Base-by-base conservation (phyloP, 30 jellyfish, hydroid and myxozoan genomes). In the Phacellophora camtschatica region DNA sequence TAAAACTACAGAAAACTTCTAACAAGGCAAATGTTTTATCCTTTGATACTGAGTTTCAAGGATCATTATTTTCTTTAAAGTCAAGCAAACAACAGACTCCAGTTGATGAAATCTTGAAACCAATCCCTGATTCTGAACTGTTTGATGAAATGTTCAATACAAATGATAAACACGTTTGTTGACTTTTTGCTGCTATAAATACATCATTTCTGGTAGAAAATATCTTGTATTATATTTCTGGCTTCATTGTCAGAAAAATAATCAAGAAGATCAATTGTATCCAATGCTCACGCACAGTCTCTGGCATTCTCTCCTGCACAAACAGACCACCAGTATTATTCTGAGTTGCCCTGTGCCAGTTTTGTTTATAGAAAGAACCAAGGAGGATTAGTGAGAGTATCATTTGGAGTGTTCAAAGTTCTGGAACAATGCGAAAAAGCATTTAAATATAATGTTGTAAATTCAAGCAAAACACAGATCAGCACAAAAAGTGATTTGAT, bases 21-120 rank as follows among this genome's bases (percentile, higher is more conserved):
- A 59, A n/a, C 16, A 59, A n/a, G 46, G 74, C 74, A 27, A n/a
- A 36, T 12, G 28, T n/a, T 31, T n/a, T n/a, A 22, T 23, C 74
- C 42, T n/a, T n/a, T 59, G 74, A n/a, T 31, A 24, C 28, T 31
- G 20, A 42, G 24, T 27, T 31, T 31, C 42, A 59, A n/a, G 74
- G 74, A 23, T 59, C 74, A 59, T n/a, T 59, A 59, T 59, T 59
- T 31, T 59, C 74, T 31, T 31, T 59, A 31, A 59, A 31, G 46
- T 25, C 74, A 24, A 59, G 74, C 74, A 59, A 59, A 59, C 20
- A 42, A 42, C 74, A 42, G 16, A 59, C 74, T n/a, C 74, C 74
- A 27, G 28, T 59, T n/a, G 19, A 25, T 59, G 74, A 59, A 12
- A 27, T 59, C 18, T 22, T 59, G n/a, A 31, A 59, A 22, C 74